Base-by-base conservation (phyloP, 2,888 invertebrate genomes). In the Dascillus cervinus region DNA sequence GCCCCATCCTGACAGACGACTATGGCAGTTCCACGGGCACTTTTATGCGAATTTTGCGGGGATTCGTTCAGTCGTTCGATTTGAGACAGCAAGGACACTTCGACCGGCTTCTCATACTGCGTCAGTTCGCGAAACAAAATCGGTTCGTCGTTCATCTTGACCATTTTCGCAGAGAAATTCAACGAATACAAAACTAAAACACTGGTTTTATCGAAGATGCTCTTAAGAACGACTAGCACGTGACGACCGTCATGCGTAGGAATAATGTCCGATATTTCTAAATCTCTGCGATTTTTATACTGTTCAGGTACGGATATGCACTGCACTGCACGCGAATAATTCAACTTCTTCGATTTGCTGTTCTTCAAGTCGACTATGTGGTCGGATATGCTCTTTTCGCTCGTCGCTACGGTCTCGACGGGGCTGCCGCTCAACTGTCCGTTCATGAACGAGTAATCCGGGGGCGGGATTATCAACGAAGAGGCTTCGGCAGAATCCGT, bases 1-100 rank as follows among this genome's bases (percentile, higher is more conserved):
- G 73, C 71, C 3, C 90, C 90, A 55, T 84, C 82, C 2, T 72
- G 69, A 41, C 85, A 82, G 8, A 87, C 82, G 22, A 82, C 68
- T 8, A 85, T 80, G 32, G 82, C 76, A 22, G 82, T 74, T 26
- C 81, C 76, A 8, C 70, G 70, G 20, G 39, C 37, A 22, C 28
- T 19, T 10, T 29, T 39, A 15, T 26, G 13, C 11, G 22, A 22
- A 22, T 45, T 54, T 8, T 24, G 47, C 9, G 32, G 26, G 1
- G 30, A 14, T 28, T 33, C 34, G 12, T 39, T 31, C 9, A 43
- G 41, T 19, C 48, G 49, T 32, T 68, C 69, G 9, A 65, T 52
- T 12, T 67, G 57, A 1, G 85, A 84, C 44, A 87, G 60, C 34
- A 86, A 64, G 39, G 77, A 77, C 14, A 84, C 65, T 52, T 84